Percentiles rank a stretch among this genome's conserved stretches.
Conservation (phyloP, 2,888 invertebrate genomes). For the Lycocerus yunnanus region DNA sequence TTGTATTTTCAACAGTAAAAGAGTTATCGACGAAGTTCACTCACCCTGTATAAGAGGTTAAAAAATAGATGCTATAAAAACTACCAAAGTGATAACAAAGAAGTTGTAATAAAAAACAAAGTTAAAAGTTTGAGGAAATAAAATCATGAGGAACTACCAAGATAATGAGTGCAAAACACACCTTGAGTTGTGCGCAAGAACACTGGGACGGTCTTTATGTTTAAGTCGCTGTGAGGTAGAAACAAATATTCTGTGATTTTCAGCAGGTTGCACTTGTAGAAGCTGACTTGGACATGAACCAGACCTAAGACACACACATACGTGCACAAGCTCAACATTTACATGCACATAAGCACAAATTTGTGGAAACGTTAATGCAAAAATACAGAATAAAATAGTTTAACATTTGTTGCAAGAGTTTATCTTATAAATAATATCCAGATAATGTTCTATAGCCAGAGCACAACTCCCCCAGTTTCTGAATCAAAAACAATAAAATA, state of each 20-base stretch:
- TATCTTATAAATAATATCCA: no score
- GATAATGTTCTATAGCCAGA: no score
- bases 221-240: slow-evolving; percentile 66
- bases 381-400: neutral
- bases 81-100: neutral
- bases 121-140: slow-evolving; percentile 8
- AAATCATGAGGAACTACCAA: slow-evolving; percentile 6
- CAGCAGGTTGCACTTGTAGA: slow-evolving; percentile 71
- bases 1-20: no score
- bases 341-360: neutral
- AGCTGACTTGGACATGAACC: slow-evolving; percentile 92
- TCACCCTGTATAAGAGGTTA: neutral
- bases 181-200: slow-evolving; percentile 55
- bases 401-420: neutral
- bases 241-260: slow-evolving; percentile 56
- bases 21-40: neutral
- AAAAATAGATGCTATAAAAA: neutral
- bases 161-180: slow-evolving; percentile 48
- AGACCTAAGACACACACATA: slow-evolving; percentile 64
- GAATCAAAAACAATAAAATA: no score
- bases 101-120: slow-evolving; percentile 1
- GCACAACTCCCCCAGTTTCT: no score
- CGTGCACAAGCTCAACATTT: slow-evolving; percentile 30
- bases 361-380: neutral
- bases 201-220: slow-evolving; percentile 65